Percentiles rank a stretch among this genome's conserved stretches.
Conservation (phyloP, 2,888 invertebrate genomes). For the Rhodophaea formosa region DNA sequence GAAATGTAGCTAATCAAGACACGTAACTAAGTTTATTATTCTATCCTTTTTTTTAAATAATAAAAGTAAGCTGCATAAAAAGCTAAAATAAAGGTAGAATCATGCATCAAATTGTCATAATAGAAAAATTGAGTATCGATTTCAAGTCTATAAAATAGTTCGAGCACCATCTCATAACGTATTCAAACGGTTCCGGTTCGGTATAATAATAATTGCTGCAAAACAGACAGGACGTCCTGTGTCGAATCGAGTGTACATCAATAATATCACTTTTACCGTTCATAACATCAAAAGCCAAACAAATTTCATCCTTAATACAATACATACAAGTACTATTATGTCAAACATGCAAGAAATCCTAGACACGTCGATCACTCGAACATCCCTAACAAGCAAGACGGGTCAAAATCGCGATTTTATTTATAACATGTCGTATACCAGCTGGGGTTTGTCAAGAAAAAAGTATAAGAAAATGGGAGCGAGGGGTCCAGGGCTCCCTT, state of each 20-base stretch:
- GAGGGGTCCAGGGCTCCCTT: constrained; percentile 54
- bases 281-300: constrained; percentile 18
- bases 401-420: constrained; percentile 80
- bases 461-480: constrained; percentile 72
- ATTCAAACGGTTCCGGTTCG: constrained; percentile 68
- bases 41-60: too few relatives aligned
- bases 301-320: constrained; percentile 36
- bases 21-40: too few relatives aligned
- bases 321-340: constrained; percentile 23
- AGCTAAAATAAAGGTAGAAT: background rate
- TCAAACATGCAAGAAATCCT: constrained; percentile 19
- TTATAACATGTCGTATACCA: constrained; percentile 76
- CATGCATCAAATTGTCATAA: background rate
- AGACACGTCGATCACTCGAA: constrained; percentile 51
- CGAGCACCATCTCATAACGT: constrained; percentile 37
- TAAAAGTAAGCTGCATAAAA: too few relatives aligned
- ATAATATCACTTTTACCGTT: constrained; percentile 43
- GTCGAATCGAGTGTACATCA: constrained; percentile 59
- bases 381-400: constrained; percentile 73
- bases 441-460: constrained; percentile 79
- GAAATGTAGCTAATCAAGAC: too few relatives aligned
- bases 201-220: constrained; percentile 75
- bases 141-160: constrained; percentile 14
- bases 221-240: constrained; percentile 79
- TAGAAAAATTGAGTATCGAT: background rate